Percentiles rank a stretch among this genome's conserved stretches.
These are phyloP conservation scores for Scylla paramamosain DNA, from an alignment of 1,140 invertebrate genomes.

Conservation along the genomic window DNA sequence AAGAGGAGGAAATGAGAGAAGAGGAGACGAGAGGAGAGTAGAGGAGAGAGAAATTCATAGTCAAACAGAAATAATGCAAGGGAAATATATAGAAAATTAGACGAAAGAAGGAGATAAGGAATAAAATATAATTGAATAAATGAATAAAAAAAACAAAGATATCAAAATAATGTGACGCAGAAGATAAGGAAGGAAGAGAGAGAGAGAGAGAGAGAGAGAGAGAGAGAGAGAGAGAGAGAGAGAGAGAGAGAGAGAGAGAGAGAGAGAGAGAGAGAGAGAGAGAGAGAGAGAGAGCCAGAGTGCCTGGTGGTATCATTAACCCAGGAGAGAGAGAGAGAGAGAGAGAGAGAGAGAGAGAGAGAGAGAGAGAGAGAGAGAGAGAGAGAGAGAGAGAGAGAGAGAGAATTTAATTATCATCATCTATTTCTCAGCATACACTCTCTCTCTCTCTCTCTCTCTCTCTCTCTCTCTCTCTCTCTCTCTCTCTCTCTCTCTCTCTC, in stretches of 20 bases:
- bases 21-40: neutral
- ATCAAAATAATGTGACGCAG: neutral
- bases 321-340: neutral
- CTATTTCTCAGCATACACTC: neutral
- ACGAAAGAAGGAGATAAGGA: too few species aligned
- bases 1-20: neutral
- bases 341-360: neutral
- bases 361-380: neutral
- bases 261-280: neutral
- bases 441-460: too few species aligned
- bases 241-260: conserved; percentile 8
- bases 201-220: neutral
- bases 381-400: neutral
- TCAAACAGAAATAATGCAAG: too few species aligned
- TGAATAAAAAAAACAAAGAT: neutral
- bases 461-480: too few species aligned
- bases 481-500: too few species aligned
- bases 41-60: neutral
- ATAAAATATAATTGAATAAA: too few species aligned
- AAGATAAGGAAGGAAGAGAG: neutral
- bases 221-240: conserved; percentile 17
- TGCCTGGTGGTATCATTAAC: neutral
- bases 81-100: too few species aligned
- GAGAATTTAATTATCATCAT: neutral
- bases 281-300: neutral